phyloP scores from a whole-genome alignment of 1,140 invertebrate genomes.

The Drosophila azteca region DNA sequence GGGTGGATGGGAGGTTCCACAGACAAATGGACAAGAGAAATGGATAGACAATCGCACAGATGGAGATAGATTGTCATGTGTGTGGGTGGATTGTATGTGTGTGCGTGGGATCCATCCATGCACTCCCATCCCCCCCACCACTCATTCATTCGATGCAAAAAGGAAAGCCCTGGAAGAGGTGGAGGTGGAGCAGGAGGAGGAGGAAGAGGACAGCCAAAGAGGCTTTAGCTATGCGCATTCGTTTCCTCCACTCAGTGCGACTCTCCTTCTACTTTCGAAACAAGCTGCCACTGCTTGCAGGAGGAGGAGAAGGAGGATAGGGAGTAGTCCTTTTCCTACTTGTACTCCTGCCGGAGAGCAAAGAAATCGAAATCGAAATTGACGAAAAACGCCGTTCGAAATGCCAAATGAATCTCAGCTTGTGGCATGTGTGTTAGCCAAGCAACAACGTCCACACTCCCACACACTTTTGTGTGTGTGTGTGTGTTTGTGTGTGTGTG shows the following conservation, averaged over 20 bases:
- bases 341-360: conserved; percentile 20
- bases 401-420: conserved; percentile 56
- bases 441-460: conserved; percentile 7
- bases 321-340: neutral
- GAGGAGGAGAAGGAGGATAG: neutral
- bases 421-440: conserved; percentile 26
- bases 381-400: conserved; percentile 53
- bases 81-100: neutral
- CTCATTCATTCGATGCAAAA: conserved; percentile 17
- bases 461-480: neutral
- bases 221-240: conserved; percentile 47
- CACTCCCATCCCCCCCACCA: neutral
- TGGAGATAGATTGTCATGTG: conserved; percentile 59
- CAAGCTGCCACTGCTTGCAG: conserved; percentile 1
- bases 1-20: neutral
- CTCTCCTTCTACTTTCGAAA: conserved; percentile 1
- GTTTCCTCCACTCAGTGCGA: conserved; percentile 31
- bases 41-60: conserved; percentile 66
- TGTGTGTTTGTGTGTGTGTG: neutral
- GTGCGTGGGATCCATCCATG: too few relatives aligned
- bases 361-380: conserved; percentile 48
- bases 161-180: conserved; percentile 1
- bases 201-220: conserved; percentile 26
- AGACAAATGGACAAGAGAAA: conserved; percentile 60
- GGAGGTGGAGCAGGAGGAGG: neutral